Evolutionary conservation across 2,888 invertebrate species (phyloP).

Genomic region (Lochmaea crataegi): DNA sequence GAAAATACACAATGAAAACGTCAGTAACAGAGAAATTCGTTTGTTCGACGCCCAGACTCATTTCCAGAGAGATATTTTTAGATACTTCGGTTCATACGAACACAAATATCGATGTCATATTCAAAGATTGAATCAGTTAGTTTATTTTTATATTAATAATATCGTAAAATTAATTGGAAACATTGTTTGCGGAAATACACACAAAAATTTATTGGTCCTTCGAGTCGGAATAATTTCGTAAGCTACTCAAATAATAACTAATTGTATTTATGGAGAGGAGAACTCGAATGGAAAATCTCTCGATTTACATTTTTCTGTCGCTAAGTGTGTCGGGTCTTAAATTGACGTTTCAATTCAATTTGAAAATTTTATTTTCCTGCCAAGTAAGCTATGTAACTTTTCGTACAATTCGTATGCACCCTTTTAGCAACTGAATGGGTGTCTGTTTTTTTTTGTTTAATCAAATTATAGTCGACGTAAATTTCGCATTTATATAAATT

Average conservation of each 20-base stretch:
- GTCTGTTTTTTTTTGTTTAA: background rate
- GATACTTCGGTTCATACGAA: background rate
- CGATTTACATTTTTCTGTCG: conserved; percentile 2
- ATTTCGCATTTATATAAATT: background rate
- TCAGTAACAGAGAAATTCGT: conserved; percentile 23
- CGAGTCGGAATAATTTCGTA: no score
- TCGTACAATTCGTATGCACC: background rate
- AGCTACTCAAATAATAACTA: background rate
- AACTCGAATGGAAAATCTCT: background rate
- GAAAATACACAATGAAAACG: conserved; percentile 34
- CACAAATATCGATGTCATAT: background rate
- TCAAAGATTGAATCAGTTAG: background rate
- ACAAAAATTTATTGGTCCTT: no score
- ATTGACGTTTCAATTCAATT: conserved; percentile 8
- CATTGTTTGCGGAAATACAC: no score
- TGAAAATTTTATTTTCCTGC: conserved; percentile 1
- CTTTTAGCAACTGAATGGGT: background rate
- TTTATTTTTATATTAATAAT: background rate
- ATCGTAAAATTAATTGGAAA: background rate
- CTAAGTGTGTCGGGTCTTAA: background rate
- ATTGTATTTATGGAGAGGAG: background rate
- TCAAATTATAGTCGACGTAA: background rate
- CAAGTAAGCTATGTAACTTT: background rate
- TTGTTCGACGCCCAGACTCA: background rate
- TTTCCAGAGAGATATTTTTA: background rate